Conservation (phyloP, 2,797 vertebrate genomes). For the Phataginus tricuspis region DNA sequence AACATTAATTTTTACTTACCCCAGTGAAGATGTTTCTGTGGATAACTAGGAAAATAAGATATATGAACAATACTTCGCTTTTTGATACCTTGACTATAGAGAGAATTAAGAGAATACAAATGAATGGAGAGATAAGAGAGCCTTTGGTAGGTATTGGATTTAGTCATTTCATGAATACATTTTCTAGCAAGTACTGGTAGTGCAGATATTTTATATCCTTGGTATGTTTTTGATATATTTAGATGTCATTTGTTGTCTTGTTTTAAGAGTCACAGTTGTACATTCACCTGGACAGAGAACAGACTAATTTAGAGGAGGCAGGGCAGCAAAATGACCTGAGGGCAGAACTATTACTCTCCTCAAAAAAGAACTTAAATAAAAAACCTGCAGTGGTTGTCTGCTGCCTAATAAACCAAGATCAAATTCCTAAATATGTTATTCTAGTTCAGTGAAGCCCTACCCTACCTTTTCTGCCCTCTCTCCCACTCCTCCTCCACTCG, state of each 20-base stretch:
- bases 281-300: background rate
- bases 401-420: constrained; percentile 44
- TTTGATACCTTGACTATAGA: constrained; percentile 16
- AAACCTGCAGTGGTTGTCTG: background rate
- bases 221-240: constrained; percentile 6
- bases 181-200: background rate
- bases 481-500: background rate
- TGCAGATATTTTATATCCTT: background rate
- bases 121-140: background rate
- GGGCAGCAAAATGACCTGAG: background rate
- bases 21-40: background rate
- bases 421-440: constrained; percentile 37
- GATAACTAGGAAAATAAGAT: constrained; percentile 20
- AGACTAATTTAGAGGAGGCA: background rate
- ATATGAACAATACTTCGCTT: background rate
- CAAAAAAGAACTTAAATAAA: background rate
- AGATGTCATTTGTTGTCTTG: constrained; percentile 3
- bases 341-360: constrained; percentile 26
- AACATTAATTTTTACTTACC: constrained; percentile 23
- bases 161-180: background rate
- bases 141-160: background rate
- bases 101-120: constrained; percentile 35
- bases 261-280: background rate
- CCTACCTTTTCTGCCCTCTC: background rate
- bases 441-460: background rate